A percentile compares a stretch with the other conserved stretches of the same genome.
Conservation (phyloP, 2,888 invertebrate genomes). For the Drosophila sordidula region DNA sequence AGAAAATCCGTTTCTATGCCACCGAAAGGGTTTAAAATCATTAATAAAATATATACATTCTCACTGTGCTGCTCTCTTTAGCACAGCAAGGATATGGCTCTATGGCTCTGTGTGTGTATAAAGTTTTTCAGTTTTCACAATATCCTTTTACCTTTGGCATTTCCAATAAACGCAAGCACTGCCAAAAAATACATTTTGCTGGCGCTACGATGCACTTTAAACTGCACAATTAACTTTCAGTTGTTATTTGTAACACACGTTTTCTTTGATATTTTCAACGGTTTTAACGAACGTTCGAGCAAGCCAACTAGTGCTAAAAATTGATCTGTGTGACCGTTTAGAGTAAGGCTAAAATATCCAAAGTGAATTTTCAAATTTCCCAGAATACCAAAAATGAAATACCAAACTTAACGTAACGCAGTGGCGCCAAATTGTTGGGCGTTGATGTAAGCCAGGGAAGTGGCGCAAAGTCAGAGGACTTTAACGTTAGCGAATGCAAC, state of each 20-base stretch:
- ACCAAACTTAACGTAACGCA: conserved; percentile 11
- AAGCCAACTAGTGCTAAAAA: conserved; percentile 67
- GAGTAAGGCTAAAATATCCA: conserved; percentile 4
- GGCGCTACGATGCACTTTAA: conserved; percentile 51
- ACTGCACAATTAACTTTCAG: conserved; percentile 49
- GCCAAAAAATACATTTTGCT: conserved; percentile 82
- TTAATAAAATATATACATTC: conserved; percentile 36
- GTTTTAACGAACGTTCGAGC: conserved; percentile 73
- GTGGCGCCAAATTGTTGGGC: neutral
- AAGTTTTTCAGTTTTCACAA: conserved; percentile 64
- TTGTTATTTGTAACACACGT: conserved; percentile 46
- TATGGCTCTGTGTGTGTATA: conserved; percentile 61
- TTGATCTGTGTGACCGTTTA: conserved; percentile 42
- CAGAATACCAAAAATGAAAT: conserved; percentile 5
- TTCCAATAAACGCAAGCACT: conserved; percentile 83
- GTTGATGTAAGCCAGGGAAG: neutral
- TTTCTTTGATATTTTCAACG: conserved; percentile 66
- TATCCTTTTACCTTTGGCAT: conserved; percentile 83
- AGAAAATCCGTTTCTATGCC: conserved; percentile 1
- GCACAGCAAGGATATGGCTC: conserved; percentile 56
- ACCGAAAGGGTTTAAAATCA: neutral
- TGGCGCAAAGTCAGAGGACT: neutral
- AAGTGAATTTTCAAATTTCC: neutral
- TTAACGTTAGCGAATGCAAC: neutral
- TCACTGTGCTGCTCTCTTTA: conserved; percentile 57